Percentiles rank a stretch among this genome's conserved stretches.
Conservation (phyloP, 2,797 vertebrate genomes). For the Peromyscus attwateri region DNA sequence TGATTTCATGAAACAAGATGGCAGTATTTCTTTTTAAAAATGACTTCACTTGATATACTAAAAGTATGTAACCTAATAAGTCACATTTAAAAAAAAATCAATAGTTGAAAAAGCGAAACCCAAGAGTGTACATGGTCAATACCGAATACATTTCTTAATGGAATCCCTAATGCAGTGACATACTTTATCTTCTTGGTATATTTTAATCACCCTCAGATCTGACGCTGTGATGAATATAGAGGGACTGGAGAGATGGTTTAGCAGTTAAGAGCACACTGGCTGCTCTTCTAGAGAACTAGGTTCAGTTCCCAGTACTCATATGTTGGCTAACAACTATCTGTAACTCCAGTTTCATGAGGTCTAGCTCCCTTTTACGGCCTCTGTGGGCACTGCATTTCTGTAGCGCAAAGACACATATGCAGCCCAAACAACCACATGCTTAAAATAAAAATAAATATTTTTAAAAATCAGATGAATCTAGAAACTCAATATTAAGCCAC, state of each 20-base stretch:
- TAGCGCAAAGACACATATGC: too few species aligned
- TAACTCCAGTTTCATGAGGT: background rate
- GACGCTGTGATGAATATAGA: background rate
- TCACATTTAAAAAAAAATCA: background rate
- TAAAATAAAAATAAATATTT: background rate
- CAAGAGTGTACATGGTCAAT: background rate
- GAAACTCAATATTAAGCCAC: background rate
- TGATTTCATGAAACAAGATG: slow-evolving; percentile 14
- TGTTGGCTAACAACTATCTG: background rate
- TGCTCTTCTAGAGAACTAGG: background rate
- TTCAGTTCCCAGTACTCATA: background rate
- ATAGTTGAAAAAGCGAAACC: slow-evolving; percentile 19
- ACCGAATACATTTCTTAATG: background rate
- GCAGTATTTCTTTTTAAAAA: background rate
- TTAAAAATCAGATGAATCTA: background rate
- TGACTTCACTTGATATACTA: slow-evolving; percentile 9
- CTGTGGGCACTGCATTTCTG: background rate
- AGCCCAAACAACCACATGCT: background rate
- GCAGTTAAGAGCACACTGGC: background rate
- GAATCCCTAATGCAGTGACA: background rate
- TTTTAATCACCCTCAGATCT: background rate
- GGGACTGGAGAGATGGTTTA: background rate
- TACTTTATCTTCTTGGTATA: background rate
- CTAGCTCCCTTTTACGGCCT: fast-evolving
- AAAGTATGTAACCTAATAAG: background rate